Evolutionary conservation across 2,888 invertebrate genomes (phyloP).

Genomic region (Branchellion lobata): DNA sequence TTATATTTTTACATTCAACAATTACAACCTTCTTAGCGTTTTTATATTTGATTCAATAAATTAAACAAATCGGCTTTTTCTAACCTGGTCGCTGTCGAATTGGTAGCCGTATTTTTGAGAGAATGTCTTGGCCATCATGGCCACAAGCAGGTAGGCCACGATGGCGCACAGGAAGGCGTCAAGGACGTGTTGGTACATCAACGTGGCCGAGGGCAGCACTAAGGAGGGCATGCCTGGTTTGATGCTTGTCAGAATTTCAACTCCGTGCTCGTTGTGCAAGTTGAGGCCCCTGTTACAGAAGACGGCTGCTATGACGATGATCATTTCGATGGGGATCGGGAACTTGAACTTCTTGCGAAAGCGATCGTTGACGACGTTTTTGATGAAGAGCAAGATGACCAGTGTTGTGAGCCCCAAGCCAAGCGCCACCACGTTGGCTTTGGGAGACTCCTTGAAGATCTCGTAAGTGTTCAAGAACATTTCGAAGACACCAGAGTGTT

Average conservation of each 20-base stretch:
- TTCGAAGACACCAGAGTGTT: conserved; percentile 56
- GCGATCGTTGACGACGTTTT: conserved; percentile 59
- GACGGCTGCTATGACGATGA: conserved; percentile 57
- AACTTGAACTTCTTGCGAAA: conserved; percentile 57
- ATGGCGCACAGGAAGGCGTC: conserved; percentile 59
- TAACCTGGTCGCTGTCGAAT: conserved; percentile 55
- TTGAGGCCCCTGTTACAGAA: conserved; percentile 54
- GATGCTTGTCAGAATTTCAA: conserved; percentile 55
- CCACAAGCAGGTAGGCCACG: conserved; percentile 59
- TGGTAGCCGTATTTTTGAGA: conserved; percentile 62
- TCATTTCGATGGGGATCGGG: conserved; percentile 60
- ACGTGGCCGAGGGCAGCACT: conserved; percentile 54
- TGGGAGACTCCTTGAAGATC: conserved; percentile 54
- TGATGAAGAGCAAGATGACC: conserved; percentile 56
- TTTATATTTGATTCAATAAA: too few species aligned
- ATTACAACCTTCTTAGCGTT: too few species aligned
- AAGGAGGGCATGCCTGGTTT: conserved; percentile 56
- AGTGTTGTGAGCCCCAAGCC: conserved; percentile 55
- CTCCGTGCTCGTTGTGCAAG: conserved; percentile 53
- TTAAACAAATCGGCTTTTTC: too few species aligned
- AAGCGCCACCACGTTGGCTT: conserved; percentile 55
- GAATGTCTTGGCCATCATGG: conserved; percentile 62
- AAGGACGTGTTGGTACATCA: conserved; percentile 54
- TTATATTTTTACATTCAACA: too few species aligned
- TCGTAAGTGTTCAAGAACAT: conserved; percentile 56